Evolutionary conservation across 2,113 vertebrate species (phyloP).

Genomic region (Pogona vitticeps): DNA sequence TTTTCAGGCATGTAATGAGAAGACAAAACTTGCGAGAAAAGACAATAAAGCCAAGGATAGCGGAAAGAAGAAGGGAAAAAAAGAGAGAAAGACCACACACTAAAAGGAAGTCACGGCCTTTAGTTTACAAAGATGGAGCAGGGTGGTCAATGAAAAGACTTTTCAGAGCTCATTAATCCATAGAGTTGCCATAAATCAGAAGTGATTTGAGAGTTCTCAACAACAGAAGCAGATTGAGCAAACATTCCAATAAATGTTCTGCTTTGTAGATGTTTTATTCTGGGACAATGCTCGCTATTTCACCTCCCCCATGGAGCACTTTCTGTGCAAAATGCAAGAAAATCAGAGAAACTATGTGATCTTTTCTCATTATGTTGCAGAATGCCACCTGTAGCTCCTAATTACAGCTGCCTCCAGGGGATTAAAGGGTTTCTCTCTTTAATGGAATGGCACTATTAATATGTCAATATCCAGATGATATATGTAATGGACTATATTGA

Average conservation of each 20-base stretch:
- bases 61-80: too few species aligned
- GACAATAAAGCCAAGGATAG: too few species aligned
- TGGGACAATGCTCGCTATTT: not conserved
- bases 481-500: constrained; percentile 60
- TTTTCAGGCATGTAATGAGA: too few species aligned
- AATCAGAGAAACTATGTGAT: not conserved
- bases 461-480: constrained; percentile 44
- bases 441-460: constrained; percentile 54
- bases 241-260: not conserved
- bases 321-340: not conserved
- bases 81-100: too few species aligned
- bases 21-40: too few species aligned
- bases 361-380: constrained; percentile 7
- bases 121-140: too few species aligned
- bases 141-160: too few species aligned
- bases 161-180: too few species aligned
- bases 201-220: too few species aligned
- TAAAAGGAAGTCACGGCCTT: too few species aligned
- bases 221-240: too few species aligned
- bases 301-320: not conserved
- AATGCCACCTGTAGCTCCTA: constrained; percentile 37
- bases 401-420: constrained; percentile 21
- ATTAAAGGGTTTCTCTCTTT: constrained; percentile 22
- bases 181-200: too few species aligned
- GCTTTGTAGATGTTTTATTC: not conserved